A percentile compares a stretch with the other conserved stretches of the same genome.
Conservation (phyloP, 1,140 invertebrate species). For the Hermetia illucens region DNA sequence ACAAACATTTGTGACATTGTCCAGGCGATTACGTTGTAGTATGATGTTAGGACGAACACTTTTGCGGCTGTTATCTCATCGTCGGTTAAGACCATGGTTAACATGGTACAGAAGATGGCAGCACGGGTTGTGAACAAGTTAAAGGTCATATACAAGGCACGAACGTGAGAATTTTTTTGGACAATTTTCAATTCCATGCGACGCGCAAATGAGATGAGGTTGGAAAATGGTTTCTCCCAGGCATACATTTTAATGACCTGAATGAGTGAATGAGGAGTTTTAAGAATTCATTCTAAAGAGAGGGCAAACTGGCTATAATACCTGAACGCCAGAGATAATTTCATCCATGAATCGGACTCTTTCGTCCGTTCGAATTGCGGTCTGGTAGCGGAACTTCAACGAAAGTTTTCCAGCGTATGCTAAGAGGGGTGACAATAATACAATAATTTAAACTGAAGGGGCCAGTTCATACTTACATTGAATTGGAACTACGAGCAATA, state of each 20-base stretch:
- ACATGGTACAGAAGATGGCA: constrained; percentile 46
- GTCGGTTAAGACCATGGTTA: constrained; percentile 40
- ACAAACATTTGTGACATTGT: constrained; percentile 57
- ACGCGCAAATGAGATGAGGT: constrained; percentile 42
- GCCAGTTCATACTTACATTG: too few relatives aligned
- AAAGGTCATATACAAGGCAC: constrained; percentile 58
- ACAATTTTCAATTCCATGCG: constrained; percentile 46
- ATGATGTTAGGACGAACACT: constrained; percentile 49
- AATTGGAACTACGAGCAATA: constrained; percentile 56
- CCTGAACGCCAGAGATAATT: too few relatives aligned
- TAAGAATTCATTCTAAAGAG: too few relatives aligned
- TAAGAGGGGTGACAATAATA: too few relatives aligned
- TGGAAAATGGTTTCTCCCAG: constrained; percentile 58
- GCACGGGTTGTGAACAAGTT: constrained; percentile 52
- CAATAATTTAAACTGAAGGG: too few relatives aligned
- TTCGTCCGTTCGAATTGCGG: too few relatives aligned
- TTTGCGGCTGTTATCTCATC: constrained; percentile 39
- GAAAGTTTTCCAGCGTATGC: constrained; percentile 53
- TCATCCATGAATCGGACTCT: too few relatives aligned
- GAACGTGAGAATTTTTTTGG: constrained; percentile 47
- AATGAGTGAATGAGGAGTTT: too few relatives aligned
- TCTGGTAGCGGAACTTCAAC: constrained; percentile 44
- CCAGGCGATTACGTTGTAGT: constrained; percentile 47
- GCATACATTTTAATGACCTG: constrained; percentile 70
- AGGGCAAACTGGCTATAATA: too few relatives aligned